phyloP scores from a whole-genome alignment of 2,797 vertebrate species.

The Mormyrus hasselquistii region DNA sequence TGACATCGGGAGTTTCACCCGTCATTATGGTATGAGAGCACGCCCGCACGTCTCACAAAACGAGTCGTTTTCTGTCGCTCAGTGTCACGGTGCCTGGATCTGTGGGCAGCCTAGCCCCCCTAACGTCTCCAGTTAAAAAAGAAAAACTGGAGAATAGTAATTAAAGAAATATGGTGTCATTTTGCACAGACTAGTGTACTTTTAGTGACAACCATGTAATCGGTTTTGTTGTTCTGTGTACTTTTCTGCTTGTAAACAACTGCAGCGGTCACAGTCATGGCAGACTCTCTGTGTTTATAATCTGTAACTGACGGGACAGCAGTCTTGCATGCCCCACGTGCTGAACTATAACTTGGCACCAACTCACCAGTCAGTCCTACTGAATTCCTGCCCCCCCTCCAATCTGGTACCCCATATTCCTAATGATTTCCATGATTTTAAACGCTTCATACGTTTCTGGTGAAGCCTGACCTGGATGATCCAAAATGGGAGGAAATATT shows the following conservation, averaged over 20 bases:
- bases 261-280: background rate
- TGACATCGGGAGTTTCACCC: background rate
- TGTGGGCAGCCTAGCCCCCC: background rate
- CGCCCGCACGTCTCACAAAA: background rate
- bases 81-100: background rate
- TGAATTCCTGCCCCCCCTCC: background rate
- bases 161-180: background rate
- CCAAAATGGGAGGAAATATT: background rate
- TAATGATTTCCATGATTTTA: background rate
- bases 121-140: background rate
- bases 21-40: background rate
- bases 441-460: background rate
- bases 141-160: background rate
- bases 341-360: background rate
- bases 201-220: background rate
- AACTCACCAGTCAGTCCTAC: background rate
- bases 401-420: background rate
- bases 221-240: constrained; percentile 1
- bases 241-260: background rate
- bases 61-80: background rate
- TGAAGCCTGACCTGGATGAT: background rate
- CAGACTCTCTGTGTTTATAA: background rate
- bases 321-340: background rate
- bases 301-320: background rate
- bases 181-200: background rate